Evolutionary conservation across 2,113 vertebrate species (phyloP).

Genomic region (Pantherophis guttatus): DNA sequence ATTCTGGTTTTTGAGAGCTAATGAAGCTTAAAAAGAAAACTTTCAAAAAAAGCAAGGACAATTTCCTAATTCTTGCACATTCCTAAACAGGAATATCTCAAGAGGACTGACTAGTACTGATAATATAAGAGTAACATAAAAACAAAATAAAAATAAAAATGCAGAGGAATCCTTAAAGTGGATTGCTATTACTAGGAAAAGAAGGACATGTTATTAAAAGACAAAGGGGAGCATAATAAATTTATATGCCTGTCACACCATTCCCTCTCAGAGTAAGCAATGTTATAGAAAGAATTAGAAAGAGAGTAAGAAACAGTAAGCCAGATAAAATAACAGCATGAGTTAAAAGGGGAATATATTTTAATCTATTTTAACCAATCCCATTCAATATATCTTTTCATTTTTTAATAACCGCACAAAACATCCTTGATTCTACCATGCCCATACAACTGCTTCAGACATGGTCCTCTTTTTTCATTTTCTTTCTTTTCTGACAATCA

Average conservation of each 20-base stretch:
- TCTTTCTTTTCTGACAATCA: neutral
- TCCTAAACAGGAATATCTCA: neutral
- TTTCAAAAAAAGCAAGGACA: neutral
- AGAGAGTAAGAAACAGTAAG: neutral
- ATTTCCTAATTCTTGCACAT: neutral
- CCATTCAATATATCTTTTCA: neutral
- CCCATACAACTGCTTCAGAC: neutral
- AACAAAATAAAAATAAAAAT: neutral
- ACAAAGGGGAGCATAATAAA: neutral
- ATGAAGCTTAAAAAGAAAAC: neutral
- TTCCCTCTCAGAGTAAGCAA: neutral
- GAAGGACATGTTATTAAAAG: neutral
- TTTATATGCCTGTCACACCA: neutral
- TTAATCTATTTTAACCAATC: neutral
- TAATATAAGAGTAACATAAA: neutral
- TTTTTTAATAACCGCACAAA: neutral
- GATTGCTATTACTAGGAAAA: neutral
- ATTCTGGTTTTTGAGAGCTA: neutral
- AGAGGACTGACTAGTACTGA: neutral
- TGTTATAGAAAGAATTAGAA: neutral
- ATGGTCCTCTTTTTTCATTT: neutral
- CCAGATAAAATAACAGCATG: neutral
- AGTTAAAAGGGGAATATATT: neutral
- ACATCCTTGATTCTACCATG: neutral
- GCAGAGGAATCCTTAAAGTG: neutral